Evolutionary conservation across 2,888 invertebrate genomes (phyloP).

Genomic region (Stomorhina lunata): DNA sequence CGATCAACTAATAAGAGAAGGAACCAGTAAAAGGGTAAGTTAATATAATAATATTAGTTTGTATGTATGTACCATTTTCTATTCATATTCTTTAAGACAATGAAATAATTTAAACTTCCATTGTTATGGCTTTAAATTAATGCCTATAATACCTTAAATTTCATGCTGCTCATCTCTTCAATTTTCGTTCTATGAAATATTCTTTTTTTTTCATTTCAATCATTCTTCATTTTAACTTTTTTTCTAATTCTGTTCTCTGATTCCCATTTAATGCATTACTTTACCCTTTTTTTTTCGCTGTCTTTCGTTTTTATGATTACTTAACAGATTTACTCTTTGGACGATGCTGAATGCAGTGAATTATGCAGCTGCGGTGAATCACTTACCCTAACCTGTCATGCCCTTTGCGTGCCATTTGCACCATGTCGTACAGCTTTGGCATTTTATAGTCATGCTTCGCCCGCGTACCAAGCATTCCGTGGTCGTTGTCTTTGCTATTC

Average conservation of each 20-base stretch:
- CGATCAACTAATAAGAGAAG: slow-evolving; percentile 91
- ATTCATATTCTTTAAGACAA: background rate
- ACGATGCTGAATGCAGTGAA: slow-evolving; percentile 94
- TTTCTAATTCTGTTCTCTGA: background rate
- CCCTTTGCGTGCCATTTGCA: slow-evolving; percentile 92
- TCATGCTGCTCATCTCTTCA: background rate
- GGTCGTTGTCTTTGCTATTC: slow-evolving; percentile 95
- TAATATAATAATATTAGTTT: background rate
- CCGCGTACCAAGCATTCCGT: slow-evolving; percentile 93
- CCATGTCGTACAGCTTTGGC: slow-evolving; percentile 93
- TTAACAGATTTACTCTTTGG: slow-evolving; percentile 81
- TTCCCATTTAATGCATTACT: slow-evolving; percentile 26
- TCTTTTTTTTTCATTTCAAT: background rate
- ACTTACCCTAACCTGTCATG: slow-evolving; percentile 89
- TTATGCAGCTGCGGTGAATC: slow-evolving; percentile 91
- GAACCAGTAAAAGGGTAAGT: slow-evolving; percentile 90
- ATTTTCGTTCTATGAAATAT: background rate
- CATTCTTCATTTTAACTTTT: background rate
- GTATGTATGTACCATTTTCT: background rate
- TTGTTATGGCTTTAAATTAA: background rate
- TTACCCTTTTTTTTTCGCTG: slow-evolving; percentile 3
- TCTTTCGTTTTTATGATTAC: slow-evolving; percentile 43
- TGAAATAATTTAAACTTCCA: background rate
- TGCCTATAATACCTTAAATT: background rate
- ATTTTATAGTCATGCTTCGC: slow-evolving; percentile 93